phyloP scores from a whole-genome alignment of 2,888 invertebrate genomes.

The Hypomecis punctinalis region DNA sequence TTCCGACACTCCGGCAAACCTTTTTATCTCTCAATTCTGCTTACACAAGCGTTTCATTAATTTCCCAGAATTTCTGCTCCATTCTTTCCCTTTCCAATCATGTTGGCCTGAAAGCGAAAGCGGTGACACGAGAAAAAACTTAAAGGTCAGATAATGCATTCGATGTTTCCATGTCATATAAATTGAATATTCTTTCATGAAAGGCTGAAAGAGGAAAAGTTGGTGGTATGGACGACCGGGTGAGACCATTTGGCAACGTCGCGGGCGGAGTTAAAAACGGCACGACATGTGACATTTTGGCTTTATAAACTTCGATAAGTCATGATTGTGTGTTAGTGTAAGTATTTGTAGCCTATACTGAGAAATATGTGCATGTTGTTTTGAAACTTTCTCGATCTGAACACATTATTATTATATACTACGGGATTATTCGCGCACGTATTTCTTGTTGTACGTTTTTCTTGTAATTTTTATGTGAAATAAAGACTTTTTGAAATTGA shows the following conservation, averaged over 20 bases:
- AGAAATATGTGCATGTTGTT: too few species aligned
- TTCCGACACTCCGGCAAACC: constrained; percentile 23
- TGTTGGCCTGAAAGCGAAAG: constrained; percentile 22
- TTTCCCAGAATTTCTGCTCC: constrained; percentile 17
- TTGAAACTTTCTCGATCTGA: too few species aligned
- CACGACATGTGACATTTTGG: constrained; percentile 56
- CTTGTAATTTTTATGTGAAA: too few species aligned
- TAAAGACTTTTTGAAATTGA: too few species aligned
- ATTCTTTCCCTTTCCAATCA: constrained; percentile 24
- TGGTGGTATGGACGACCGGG: constrained; percentile 65
- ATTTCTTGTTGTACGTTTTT: too few species aligned
- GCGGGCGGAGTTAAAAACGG: constrained; percentile 56
- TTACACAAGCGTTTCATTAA: constrained; percentile 25
- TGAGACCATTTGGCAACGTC: constrained; percentile 65
- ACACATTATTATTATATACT: too few species aligned
- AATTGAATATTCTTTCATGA: constrained; percentile 62
- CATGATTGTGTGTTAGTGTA: constrained; percentile 22
- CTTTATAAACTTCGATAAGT: constrained; percentile 52
- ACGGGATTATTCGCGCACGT: too few species aligned
- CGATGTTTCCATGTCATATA: constrained; percentile 58
- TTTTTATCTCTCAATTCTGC: constrained; percentile 15
- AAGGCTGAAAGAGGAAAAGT: constrained; percentile 58
- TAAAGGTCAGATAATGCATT: constrained; percentile 42
- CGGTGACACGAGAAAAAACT: constrained; percentile 39
- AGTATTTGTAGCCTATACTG: too few species aligned